Conservation (phyloP, 2,797 vertebrate genomes). For the Danio albolineatus region DNA sequence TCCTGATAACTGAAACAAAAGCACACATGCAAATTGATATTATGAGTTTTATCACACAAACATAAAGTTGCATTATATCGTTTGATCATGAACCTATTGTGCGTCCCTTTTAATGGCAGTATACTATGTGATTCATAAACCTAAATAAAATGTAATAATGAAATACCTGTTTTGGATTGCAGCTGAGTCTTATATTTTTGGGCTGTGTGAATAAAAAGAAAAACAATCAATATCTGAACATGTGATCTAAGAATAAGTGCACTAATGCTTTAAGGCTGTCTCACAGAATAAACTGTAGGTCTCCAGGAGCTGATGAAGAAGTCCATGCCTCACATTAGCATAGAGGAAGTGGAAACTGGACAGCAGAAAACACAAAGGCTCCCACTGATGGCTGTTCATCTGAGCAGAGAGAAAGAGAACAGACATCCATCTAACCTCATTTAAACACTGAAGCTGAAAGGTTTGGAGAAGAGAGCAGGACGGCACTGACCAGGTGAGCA, state of each 20-base stretch:
- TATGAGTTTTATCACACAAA: too few species aligned
- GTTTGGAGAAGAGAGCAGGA: not conserved
- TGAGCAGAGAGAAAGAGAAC: constrained; percentile 57
- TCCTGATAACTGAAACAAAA: constrained; percentile 24
- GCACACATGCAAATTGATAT: too few species aligned
- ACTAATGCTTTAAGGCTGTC: constrained; percentile 24
- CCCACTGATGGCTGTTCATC: constrained; percentile 75
- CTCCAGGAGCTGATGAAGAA: constrained; percentile 80
- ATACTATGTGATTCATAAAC: not conserved
- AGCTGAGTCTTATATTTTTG: not conserved
- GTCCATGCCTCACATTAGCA: constrained; percentile 79
- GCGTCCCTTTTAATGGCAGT: not conserved
- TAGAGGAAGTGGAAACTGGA: constrained; percentile 81
- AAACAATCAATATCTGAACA: not conserved
- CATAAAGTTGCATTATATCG: not conserved
- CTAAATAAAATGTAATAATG: not conserved
- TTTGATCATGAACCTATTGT: not conserved
- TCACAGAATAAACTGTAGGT: constrained; percentile 78
- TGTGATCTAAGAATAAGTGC: not conserved
- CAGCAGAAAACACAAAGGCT: constrained; percentile 76
- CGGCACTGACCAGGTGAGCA: constrained; percentile 78
- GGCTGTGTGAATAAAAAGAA: not conserved
- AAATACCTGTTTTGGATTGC: constrained; percentile 2
- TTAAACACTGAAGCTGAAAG: not conserved
- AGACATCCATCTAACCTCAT: not conserved